Percentiles rank a stretch among this genome's conserved stretches.
These are phyloP conservation scores for Drosophila paulistorum DNA, from an alignment of 1,140 invertebrate genomes.

Conservation along the genomic window DNA sequence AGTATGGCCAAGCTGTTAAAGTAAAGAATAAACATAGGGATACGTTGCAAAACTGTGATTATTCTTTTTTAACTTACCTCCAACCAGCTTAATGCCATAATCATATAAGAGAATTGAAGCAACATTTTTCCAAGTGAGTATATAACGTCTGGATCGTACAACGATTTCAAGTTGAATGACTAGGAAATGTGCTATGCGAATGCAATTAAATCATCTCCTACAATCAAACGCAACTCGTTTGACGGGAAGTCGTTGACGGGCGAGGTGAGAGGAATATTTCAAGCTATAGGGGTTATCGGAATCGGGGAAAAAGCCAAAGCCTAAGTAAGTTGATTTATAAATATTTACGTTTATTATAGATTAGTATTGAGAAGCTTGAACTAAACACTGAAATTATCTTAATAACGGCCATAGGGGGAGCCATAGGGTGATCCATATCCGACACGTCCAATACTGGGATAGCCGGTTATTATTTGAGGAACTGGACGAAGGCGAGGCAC, in stretches of 20 bases:
- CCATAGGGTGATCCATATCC: slow-evolving; percentile 52
- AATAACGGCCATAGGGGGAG: slow-evolving; percentile 41
- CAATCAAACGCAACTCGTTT: slow-evolving; percentile 45
- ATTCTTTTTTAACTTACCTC: slow-evolving; percentile 28
- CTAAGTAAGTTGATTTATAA: slow-evolving; percentile 30
- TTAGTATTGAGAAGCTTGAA: not conserved
- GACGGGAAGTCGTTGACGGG: slow-evolving; percentile 43
- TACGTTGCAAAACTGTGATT: too few species aligned
- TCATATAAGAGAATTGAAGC: slow-evolving; percentile 12
- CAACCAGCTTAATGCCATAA: slow-evolving; percentile 17
- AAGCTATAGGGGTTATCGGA: slow-evolving; percentile 55
- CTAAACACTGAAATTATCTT: slow-evolving; percentile 15
- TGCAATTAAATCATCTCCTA: slow-evolving; percentile 33
- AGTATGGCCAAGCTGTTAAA: slow-evolving; percentile 26
- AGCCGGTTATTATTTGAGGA: slow-evolving; percentile 25
- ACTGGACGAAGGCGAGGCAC: slow-evolving; percentile 37
- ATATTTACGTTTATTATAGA: slow-evolving; percentile 16
- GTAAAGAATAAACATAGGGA: not conserved
- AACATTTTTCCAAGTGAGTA: slow-evolving; percentile 31
- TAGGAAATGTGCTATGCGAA: slow-evolving; percentile 12
- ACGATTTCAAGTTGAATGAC: slow-evolving; percentile 42
- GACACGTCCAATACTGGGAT: slow-evolving; percentile 31
- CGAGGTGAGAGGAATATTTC: slow-evolving; percentile 43
- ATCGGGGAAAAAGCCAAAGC: slow-evolving; percentile 38
- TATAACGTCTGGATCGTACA: slow-evolving; percentile 37